A percentile compares a stretch with the other conserved stretches of the same genome.
These are phyloP conservation scores for Chaetogeoica ovagalla DNA, from an alignment of 2,888 invertebrate genomes.

Conservation along the genomic window DNA sequence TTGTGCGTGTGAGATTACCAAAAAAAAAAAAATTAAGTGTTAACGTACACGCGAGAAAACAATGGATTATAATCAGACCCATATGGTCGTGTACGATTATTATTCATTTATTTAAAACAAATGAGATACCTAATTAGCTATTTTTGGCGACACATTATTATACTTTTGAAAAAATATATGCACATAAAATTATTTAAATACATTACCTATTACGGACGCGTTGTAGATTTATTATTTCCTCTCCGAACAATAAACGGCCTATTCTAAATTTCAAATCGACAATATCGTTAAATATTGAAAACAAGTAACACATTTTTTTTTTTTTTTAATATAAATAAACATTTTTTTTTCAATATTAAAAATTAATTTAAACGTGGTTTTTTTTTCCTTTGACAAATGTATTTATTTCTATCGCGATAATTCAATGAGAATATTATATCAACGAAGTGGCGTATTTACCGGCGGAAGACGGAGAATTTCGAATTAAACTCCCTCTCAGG, in stretches of 20 bases:
- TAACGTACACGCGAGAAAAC: slow-evolving; percentile 26
- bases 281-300: too few species aligned
- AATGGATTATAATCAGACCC: slow-evolving; percentile 50
- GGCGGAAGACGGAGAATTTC: too few species aligned
- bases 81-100: slow-evolving; percentile 19
- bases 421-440: too few species aligned
- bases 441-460: too few species aligned
- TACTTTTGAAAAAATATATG: not conserved
- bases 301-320: too few species aligned
- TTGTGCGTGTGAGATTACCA: slow-evolving; percentile 1
- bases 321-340: too few species aligned
- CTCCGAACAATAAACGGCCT: not conserved
- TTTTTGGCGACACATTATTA: slow-evolving; percentile 16
- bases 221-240: slow-evolving; percentile 1
- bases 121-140: slow-evolving; percentile 29
- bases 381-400: too few species aligned
- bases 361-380: too few species aligned
- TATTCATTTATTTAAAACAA: slow-evolving; percentile 42
- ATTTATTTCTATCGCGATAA: too few species aligned
- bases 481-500: too few species aligned
- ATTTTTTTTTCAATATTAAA: too few species aligned
- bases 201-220: not conserved
- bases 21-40: slow-evolving; percentile 27
- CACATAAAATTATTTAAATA: not conserved
- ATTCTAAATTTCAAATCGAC: too few species aligned